Percentiles rank a stretch among this genome's conserved stretches.
phyloP scores from a whole-genome alignment of 1,140 invertebrate species.

The Pristionchus pacificus region DNA sequence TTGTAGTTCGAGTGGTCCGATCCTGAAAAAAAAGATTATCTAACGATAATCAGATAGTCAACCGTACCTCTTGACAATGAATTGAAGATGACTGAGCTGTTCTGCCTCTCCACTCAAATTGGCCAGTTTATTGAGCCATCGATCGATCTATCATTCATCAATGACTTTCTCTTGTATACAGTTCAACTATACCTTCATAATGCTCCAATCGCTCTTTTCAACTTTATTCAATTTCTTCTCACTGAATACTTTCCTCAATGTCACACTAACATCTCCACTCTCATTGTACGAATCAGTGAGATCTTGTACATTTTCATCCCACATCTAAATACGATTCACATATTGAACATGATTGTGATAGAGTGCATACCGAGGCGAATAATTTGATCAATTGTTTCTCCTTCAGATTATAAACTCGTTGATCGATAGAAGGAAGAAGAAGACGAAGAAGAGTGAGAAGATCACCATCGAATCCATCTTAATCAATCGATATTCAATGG shows the following conservation, averaged over 20 bases:
- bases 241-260: slow-evolving; percentile 14
- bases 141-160: slow-evolving; percentile 17
- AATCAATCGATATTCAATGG: neutral
- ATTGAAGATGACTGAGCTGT: slow-evolving; percentile 13
- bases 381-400: slow-evolving; percentile 22
- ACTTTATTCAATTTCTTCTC: slow-evolving; percentile 4
- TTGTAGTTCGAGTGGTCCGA: slow-evolving; percentile 7
- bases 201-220: slow-evolving; percentile 22
- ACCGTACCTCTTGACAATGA: slow-evolving; percentile 14
- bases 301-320: slow-evolving; percentile 8
- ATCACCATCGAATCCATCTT: slow-evolving; percentile 29
- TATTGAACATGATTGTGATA: neutral
- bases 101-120: slow-evolving; percentile 3
- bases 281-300: slow-evolving; percentile 9
- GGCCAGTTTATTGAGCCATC: slow-evolving; percentile 21
- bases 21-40: slow-evolving; percentile 1
- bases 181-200: slow-evolving; percentile 12
- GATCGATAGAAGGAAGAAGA: slow-evolving; percentile 14
- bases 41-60: neutral
- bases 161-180: neutral
- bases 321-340: slow-evolving; percentile 19
- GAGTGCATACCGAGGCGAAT: slow-evolving; percentile 14
- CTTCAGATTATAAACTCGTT: slow-evolving; percentile 17
- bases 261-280: slow-evolving; percentile 14
- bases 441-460: slow-evolving; percentile 15